Evolutionary conservation across 2,888 invertebrate genomes (phyloP).

Genomic region (Eristalis pertinax): DNA sequence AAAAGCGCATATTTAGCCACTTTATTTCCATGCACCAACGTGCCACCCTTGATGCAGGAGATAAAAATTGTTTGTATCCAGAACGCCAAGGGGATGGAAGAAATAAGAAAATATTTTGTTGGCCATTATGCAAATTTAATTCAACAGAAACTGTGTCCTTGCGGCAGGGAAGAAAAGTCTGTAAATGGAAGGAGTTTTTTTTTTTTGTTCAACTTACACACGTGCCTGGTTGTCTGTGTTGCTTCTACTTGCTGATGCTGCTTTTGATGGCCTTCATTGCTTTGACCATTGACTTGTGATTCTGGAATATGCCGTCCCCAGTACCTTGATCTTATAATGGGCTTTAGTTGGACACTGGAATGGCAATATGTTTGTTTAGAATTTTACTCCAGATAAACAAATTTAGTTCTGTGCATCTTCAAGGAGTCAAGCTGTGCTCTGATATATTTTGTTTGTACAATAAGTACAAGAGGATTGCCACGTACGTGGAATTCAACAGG

Average conservation of each 20-base stretch:
- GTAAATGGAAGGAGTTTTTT: slow-evolving; percentile 28
- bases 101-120: slow-evolving; percentile 71
- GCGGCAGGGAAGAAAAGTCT: slow-evolving; percentile 17
- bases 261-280: slow-evolving; percentile 54
- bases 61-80: slow-evolving; percentile 67
- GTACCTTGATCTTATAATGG: slow-evolving; percentile 36
- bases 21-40: slow-evolving; percentile 57
- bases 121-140: slow-evolving; percentile 70
- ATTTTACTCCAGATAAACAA: slow-evolving; percentile 67
- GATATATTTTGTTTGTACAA: slow-evolving; percentile 59
- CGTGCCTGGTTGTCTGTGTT: background rate
- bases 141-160: slow-evolving; percentile 61
- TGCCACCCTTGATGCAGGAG: slow-evolving; percentile 62
- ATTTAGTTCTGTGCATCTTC: slow-evolving; percentile 57
- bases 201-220: background rate
- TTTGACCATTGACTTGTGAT: slow-evolving; percentile 69
- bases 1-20: slow-evolving; percentile 55
- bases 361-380: slow-evolving; percentile 56
- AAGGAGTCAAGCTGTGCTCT: slow-evolving; percentile 49
- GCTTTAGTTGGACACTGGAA: slow-evolving; percentile 17
- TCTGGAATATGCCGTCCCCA: slow-evolving; percentile 52
- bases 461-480: slow-evolving; percentile 42
- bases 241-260: background rate
- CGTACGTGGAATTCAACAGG: slow-evolving; percentile 48
- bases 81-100: slow-evolving; percentile 50